A percentile compares a stretch with the other conserved stretches of the same genome.
phyloP scores from a whole-genome alignment of 2,888 invertebrate genomes.

The Dolomedes plantarius region DNA sequence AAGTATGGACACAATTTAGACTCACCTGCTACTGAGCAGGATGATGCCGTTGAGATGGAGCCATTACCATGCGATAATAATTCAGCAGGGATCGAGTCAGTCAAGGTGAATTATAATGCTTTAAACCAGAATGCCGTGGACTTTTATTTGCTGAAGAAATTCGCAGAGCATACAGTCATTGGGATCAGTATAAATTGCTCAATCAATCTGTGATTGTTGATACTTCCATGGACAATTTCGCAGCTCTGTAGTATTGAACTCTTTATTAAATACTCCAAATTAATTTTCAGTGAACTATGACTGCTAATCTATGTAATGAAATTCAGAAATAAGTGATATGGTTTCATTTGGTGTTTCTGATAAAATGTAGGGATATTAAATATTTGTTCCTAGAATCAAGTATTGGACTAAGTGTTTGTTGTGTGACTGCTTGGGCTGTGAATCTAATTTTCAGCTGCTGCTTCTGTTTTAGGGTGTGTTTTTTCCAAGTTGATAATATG shows the following conservation, averaged over 20 bases:
- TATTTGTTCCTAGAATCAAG: too few relatives aligned
- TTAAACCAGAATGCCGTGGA: conserved; percentile 48
- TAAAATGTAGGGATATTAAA: neutral
- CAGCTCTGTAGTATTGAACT: conserved; percentile 81
- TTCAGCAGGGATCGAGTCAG: conserved; percentile 58
- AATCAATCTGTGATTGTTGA: conserved; percentile 81
- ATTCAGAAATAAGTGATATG: too few relatives aligned
- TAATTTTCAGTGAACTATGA: too few relatives aligned
- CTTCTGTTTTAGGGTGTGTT: too few relatives aligned
- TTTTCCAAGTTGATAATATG: too few relatives aligned
- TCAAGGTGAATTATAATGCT: conserved; percentile 40
- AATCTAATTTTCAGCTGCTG: too few relatives aligned
- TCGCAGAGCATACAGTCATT: conserved; percentile 79
- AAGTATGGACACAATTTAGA: conserved; percentile 47
- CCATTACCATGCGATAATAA: conserved; percentile 47
- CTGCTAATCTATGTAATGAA: too few relatives aligned
- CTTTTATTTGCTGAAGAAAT: conserved; percentile 73
- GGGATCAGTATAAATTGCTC: conserved; percentile 80
- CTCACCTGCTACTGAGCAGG: conserved; percentile 74
- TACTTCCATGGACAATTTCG: conserved; percentile 82
- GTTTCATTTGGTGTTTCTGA: neutral
- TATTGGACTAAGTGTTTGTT: too few relatives aligned
- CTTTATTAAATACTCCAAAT: neutral
- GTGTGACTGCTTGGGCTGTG: too few relatives aligned
- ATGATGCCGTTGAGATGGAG: conserved; percentile 72